Conservation (phyloP, 2,888 invertebrate species). For the Orchesellides sinensis region DNA sequence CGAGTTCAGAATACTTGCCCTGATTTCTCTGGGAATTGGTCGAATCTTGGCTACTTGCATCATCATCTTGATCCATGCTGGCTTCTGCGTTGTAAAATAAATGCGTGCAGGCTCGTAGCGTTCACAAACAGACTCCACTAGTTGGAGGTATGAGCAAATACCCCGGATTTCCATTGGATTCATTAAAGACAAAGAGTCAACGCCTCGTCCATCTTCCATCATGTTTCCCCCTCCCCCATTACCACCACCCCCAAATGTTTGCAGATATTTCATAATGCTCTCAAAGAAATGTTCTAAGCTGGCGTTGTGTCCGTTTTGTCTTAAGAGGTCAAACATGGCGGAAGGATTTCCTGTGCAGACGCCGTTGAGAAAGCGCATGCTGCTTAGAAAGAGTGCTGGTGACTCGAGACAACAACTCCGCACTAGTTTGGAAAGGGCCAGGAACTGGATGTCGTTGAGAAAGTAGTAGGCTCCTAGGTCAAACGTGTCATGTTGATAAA, state of each 20-base stretch:
- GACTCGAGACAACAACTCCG: constrained; percentile 90
- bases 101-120: constrained; percentile 49
- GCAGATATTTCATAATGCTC: constrained; percentile 81
- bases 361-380: constrained; percentile 90
- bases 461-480: constrained; percentile 82
- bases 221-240: constrained; percentile 57
- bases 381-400: constrained; percentile 89
- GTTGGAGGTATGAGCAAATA: constrained; percentile 70
- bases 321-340: constrained; percentile 87
- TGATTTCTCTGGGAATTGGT: constrained; percentile 70
- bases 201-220: no score
- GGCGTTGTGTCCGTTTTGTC: constrained; percentile 82
- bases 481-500: constrained; percentile 87
- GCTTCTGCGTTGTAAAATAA: constrained; percentile 70
- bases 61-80: constrained; percentile 67
- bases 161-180: constrained; percentile 71
- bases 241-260: not conserved
- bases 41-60: constrained; percentile 64
- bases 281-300: constrained; percentile 92
- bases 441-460: constrained; percentile 74
- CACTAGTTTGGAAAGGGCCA: constrained; percentile 91
- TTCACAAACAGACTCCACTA: constrained; percentile 66
- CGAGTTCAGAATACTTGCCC: constrained; percentile 68
- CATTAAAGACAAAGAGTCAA: constrained; percentile 54
- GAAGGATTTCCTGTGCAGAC: constrained; percentile 88